Evolutionary conservation across 1,140 invertebrate species (phyloP).

Genomic region (Meloidogyne exigua): DNA sequence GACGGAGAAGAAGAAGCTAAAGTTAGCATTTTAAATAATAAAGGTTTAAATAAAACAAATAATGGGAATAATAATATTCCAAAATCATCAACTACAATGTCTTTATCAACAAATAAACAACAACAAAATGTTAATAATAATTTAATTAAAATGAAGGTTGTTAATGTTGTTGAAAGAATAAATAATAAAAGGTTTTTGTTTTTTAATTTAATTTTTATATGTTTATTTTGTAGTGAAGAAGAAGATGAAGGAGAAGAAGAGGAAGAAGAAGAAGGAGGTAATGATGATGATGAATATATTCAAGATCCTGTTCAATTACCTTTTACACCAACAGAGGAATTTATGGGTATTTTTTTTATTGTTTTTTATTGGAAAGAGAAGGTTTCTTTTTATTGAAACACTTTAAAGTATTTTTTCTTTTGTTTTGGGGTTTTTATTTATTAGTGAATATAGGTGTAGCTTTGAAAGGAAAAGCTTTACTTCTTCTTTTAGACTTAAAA

Average conservation of each 20-base stretch:
- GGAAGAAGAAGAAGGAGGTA: slow-evolving; percentile 19
- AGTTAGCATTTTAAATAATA: too few relatives aligned
- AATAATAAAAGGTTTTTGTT: not conserved
- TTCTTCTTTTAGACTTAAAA: too few relatives aligned
- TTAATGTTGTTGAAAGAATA: slow-evolving; percentile 1
- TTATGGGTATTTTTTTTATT: slow-evolving; percentile 14
- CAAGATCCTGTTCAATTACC: slow-evolving; percentile 35
- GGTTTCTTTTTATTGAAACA: too few relatives aligned
- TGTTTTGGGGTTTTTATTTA: too few relatives aligned
- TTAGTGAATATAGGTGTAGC: too few relatives aligned
- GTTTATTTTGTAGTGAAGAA: not conserved
- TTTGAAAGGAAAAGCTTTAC: too few relatives aligned
- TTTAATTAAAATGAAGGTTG: slow-evolving; percentile 36
- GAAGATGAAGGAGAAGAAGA: slow-evolving; percentile 2
- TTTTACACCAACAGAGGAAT: slow-evolving; percentile 27
- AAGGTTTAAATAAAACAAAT: too few relatives aligned
- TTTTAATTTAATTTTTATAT: not conserved
- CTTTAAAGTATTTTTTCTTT: too few relatives aligned
- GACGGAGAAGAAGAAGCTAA: too few relatives aligned
- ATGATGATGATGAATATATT: slow-evolving; percentile 47
- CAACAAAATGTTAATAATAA: slow-evolving; percentile 38
- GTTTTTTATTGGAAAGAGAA: not conserved
- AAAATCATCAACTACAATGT: slow-evolving; percentile 44
- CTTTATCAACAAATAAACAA: not conserved
- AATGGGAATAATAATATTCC: slow-evolving; percentile 29